Base-by-base conservation (phyloP, 2,888 invertebrate genomes). In the Eupithecia pulchellata region DNA sequence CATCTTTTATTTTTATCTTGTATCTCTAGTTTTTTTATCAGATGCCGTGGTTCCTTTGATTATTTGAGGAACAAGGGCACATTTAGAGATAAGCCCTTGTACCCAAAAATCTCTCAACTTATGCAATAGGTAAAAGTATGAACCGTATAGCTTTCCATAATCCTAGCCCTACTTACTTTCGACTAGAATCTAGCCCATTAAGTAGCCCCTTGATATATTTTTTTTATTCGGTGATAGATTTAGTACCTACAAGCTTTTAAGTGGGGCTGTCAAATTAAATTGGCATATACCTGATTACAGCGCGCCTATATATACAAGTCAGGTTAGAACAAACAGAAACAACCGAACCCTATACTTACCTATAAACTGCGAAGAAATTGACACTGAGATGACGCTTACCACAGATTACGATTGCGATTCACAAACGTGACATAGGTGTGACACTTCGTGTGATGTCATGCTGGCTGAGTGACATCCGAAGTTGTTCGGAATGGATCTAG, bases 331-430 rank as follows among this genome's bases (percentile, higher is more conserved):
- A 20, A 25, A 13, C 25, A 47, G 25, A 52, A 25, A 25, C 25
- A 52, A 52, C 25, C 25, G 11, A 52, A 52, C 25, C 20, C 52
- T 25, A 4, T 13, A 25, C 52, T 52, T 52, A 60, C 66, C 47
- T 30, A 25, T 20, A 58, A 25, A 61, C 39, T 34, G 63, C 29
- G 58, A 13, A 27, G 30, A 66, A 66, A 47, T 64, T 68, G 72
- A 69, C 66, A 68, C 34, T 69, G 58, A 66, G 66, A 60, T 66
- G 72, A 69, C 72, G 60, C 63, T 27, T 61, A 65, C 32, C 69
- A 27, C 69, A 58, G 66, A 61, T 47, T 29, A 36, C 42, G 63
- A 69, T 66, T 66, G 63, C n/a, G 63, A 55, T 57, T 66, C 66
- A 72, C 72, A 64, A 69, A 69, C 66, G 72, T 69, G 52, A 52